These are phyloP conservation scores for Kuschelorhynchus macadamiae DNA, from an alignment of 2,888 invertebrate genomes.

Conservation along the genomic window DNA sequence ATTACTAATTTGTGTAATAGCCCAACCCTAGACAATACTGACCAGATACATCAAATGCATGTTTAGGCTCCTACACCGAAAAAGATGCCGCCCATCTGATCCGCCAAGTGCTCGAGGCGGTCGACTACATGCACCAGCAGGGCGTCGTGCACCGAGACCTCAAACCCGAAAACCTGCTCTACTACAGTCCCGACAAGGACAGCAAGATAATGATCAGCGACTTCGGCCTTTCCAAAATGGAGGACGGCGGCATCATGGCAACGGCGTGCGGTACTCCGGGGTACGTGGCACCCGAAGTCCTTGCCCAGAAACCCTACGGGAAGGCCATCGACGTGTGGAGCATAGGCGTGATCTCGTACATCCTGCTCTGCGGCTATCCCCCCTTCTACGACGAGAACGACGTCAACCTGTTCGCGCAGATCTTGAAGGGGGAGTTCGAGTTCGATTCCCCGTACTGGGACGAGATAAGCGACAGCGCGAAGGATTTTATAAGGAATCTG, in stretches of 20 bases:
- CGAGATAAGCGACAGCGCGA: slow-evolving; percentile 98
- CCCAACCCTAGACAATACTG: background rate
- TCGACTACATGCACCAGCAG: slow-evolving; percentile 99
- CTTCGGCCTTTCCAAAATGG: slow-evolving; percentile 99
- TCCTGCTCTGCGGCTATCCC: slow-evolving; percentile 97
- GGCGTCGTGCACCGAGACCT: slow-evolving; percentile 98
- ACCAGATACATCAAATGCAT: background rate
- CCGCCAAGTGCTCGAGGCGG: slow-evolving; percentile 96
- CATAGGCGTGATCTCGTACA: slow-evolving; percentile 99
- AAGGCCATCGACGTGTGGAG: slow-evolving; percentile 99
- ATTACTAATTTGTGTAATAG: too few species aligned
- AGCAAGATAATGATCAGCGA: slow-evolving; percentile 99
- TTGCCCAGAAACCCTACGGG: slow-evolving; percentile 99
- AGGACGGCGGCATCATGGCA: slow-evolving; percentile 99
- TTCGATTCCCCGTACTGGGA: slow-evolving; percentile 99
- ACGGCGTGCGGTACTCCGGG: slow-evolving; percentile 99
- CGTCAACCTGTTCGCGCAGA: slow-evolving; percentile 98
- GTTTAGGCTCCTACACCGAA: slow-evolving; percentile 92
- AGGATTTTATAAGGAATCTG: slow-evolving; percentile 97
- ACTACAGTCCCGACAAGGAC: slow-evolving; percentile 96
- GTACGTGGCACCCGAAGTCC: slow-evolving; percentile 76
- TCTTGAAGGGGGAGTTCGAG: slow-evolving; percentile 98
- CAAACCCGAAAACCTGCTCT: slow-evolving; percentile 97
- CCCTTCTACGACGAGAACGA: slow-evolving; percentile 99
- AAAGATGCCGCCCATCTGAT: slow-evolving; percentile 98